phyloP scores from a whole-genome alignment of 2,888 invertebrate species.

The Philaethria dido region DNA sequence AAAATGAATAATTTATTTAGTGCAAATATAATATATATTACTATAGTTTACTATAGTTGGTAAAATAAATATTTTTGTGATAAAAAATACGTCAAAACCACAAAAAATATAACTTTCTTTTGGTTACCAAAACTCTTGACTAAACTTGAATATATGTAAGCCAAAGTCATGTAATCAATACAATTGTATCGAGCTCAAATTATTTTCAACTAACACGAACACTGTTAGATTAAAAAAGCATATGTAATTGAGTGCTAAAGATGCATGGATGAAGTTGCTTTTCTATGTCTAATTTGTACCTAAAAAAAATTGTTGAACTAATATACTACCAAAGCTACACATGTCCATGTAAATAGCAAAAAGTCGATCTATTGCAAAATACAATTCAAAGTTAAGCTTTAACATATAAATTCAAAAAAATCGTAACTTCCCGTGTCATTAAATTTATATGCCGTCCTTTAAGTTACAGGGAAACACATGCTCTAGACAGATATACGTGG shows the following conservation, averaged over 20 bases:
- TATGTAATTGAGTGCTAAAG: neutral
- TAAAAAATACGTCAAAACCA: no score
- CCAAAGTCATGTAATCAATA: no score
- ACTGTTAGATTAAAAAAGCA: neutral
- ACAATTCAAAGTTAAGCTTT: neutral
- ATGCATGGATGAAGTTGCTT: neutral
- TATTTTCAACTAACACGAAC: no score
- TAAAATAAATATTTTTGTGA: no score
- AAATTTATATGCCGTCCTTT: neutral
- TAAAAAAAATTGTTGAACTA: neutral
- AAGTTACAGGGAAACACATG: constrained; percentile 15
- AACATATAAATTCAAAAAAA: neutral
- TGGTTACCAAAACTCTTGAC: no score
- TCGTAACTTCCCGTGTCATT: neutral
- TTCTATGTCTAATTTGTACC: neutral
- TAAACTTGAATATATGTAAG: no score
- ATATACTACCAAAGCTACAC: no score
- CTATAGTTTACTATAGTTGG: no score
- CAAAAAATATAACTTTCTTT: no score
- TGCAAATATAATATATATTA: no score
- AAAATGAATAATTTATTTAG: neutral
- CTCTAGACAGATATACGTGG: constrained; percentile 14
- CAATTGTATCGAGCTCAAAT: no score
- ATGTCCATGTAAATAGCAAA: no score
- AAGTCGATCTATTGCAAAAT: neutral